Conservation (phyloP, 2,888 invertebrate genomes). For the Nezara viridula region DNA sequence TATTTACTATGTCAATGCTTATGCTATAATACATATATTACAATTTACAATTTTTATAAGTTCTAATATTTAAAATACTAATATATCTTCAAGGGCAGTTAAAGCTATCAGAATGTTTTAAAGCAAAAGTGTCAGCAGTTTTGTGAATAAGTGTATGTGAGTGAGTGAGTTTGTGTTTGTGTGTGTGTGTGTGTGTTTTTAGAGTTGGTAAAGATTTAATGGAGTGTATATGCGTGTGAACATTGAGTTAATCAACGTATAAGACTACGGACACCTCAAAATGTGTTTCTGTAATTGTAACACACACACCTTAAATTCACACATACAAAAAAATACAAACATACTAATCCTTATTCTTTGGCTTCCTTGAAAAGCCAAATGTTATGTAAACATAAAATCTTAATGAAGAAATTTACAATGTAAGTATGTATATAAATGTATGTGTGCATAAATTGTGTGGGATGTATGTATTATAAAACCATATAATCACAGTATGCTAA, state of each 20-base stretch:
- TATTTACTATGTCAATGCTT: slow-evolving; percentile 38
- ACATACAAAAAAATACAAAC: background rate
- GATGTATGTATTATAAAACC: background rate
- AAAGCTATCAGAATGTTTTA: slow-evolving; percentile 47
- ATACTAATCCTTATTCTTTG: background rate
- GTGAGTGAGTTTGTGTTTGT: background rate
- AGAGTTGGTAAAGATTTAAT: background rate
- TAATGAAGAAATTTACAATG: background rate
- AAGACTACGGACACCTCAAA: background rate
- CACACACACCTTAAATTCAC: background rate
- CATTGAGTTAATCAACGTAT: background rate
- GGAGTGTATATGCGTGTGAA: background rate
- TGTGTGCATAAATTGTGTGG: background rate
- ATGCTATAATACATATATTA: slow-evolving; percentile 46
- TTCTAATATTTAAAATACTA: slow-evolving; percentile 51
- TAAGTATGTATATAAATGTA: background rate
- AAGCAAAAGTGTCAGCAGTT: slow-evolving; percentile 18
- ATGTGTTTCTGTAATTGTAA: background rate
- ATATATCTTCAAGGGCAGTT: slow-evolving; percentile 42
- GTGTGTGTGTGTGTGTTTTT: background rate
- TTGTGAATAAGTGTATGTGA: background rate
- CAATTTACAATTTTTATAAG: slow-evolving; percentile 35
- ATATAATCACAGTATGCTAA: slow-evolving; percentile 18
- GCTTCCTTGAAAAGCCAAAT: background rate
- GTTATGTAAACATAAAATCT: slow-evolving; percentile 4